Base-by-base conservation (phyloP, 2,113 vertebrate species). In the Clinocottus analis region DNA sequence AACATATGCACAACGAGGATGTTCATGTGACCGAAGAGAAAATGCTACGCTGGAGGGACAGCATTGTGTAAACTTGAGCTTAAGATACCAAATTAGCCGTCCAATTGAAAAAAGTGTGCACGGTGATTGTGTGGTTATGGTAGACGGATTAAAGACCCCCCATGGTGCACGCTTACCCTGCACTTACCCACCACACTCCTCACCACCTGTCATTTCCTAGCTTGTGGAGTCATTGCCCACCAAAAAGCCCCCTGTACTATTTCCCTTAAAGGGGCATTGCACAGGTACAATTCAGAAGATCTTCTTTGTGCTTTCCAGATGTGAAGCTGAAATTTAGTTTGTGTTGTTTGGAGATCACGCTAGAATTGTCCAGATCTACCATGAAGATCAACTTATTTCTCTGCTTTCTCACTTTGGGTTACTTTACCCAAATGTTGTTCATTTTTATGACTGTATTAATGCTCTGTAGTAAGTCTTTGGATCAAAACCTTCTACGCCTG, bases 131-230 rank as follows among this genome's bases (percentile, higher is more conserved):
- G 77, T 56, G 74, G 75, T 80, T 81, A 75, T 77, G 76, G 87
- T 70, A 90, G 82, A 89, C 70, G 90, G 93, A 94, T 94, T 93
- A 94, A 87, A 92, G 80, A 77, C 80, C 89, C 90, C 89, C 90
- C 81, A 79, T 77, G 83, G 90, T 69, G 85, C 82, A 81, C 75
- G 77, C 76, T 87, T 90, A 79, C 82, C 85, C 80, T 86, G 72
- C 83, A 76, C 90, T 83, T 82, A 81, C 59, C 90, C 88, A 78
- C 87, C 27, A 19, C 68, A 47, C 88, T 85, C 75, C 75, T 79
- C 87, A 76, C 92, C 93, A 94, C 93, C 95, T 95, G 92, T 93
- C 92, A 90, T 79, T 81, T 82, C 68, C 73, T 43, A 63, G 79
- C 53, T 68, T 61, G 62, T 65, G 63, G 64, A 89, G 80, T 77